These are phyloP conservation scores for Lymantria dispar DNA, from an alignment of 2,888 invertebrate genomes.

Conservation along the genomic window DNA sequence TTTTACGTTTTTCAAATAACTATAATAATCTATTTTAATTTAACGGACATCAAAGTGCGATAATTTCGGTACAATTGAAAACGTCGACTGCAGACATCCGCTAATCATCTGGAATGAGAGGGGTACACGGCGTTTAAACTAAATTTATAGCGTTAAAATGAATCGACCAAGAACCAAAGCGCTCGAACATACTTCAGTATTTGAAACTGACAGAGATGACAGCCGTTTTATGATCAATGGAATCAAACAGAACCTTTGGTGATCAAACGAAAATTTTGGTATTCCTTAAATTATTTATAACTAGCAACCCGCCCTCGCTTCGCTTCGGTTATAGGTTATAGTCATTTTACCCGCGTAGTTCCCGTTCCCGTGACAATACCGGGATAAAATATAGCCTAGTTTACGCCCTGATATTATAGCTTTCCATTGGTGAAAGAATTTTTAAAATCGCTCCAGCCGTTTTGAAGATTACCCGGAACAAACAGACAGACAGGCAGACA, in stretches of 20 bases:
- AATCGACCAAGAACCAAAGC: constrained; percentile 36
- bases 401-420: no score
- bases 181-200: constrained; percentile 38
- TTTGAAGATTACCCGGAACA: no score
- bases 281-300: not conserved
- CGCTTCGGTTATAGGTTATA: no score
- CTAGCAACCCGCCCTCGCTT: not conserved
- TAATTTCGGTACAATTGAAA: constrained; percentile 43
- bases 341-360: no score
- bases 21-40: constrained; percentile 16
- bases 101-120: constrained; percentile 52
- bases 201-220: constrained; percentile 35
- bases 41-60: constrained; percentile 34
- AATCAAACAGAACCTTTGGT: not conserved
- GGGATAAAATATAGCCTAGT: no score
- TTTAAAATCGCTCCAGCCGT: no score
- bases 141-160: constrained; percentile 52
- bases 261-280: not conserved
- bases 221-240: constrained; percentile 27
- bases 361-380: no score
- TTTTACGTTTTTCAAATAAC: constrained; percentile 19
- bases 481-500: no score
- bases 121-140: constrained; percentile 43
- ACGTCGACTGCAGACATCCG: constrained; percentile 49
- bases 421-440: no score